Evolutionary conservation across 1,140 invertebrate species (phyloP).

Genomic region (Procambarus virginalis): DNA sequence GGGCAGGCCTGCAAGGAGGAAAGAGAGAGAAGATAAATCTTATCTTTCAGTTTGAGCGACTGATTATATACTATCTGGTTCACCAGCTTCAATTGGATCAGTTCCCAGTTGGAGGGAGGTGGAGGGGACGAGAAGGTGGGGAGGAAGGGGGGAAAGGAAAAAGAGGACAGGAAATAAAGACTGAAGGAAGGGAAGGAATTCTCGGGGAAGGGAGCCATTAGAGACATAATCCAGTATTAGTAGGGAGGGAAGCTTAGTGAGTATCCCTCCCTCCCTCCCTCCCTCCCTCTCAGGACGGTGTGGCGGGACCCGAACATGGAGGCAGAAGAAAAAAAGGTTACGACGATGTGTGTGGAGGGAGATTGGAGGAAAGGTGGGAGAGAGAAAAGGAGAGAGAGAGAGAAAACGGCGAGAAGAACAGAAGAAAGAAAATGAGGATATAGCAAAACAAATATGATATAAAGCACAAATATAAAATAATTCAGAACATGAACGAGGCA

Average conservation of each 20-base stretch:
- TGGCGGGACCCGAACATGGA: too few species aligned
- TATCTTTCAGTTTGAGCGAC: too few species aligned
- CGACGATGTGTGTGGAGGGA: too few species aligned
- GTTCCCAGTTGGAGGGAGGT: background rate
- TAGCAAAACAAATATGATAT: background rate
- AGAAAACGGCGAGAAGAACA: background rate
- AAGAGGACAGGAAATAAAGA: background rate
- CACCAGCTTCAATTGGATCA: too few species aligned
- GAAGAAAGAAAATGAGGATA: background rate
- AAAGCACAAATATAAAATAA: background rate
- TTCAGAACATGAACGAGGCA: background rate
- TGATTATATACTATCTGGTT: too few species aligned
- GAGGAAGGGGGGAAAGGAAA: background rate
- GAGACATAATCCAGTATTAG: background rate
- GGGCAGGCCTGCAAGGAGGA: too few species aligned
- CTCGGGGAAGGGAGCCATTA: background rate
- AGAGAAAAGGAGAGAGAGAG: background rate
- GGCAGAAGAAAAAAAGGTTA: too few species aligned
- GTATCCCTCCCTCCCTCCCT: background rate
- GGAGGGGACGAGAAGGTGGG: background rate
- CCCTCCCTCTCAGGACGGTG: too few species aligned
- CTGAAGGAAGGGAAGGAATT: background rate
- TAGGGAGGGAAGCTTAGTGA: background rate
- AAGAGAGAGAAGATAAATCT: too few species aligned
- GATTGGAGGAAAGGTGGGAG: background rate